These are phyloP conservation scores for Pachypanchax playfairii DNA, from an alignment of 2,113 vertebrate species.

Conservation along the genomic window DNA sequence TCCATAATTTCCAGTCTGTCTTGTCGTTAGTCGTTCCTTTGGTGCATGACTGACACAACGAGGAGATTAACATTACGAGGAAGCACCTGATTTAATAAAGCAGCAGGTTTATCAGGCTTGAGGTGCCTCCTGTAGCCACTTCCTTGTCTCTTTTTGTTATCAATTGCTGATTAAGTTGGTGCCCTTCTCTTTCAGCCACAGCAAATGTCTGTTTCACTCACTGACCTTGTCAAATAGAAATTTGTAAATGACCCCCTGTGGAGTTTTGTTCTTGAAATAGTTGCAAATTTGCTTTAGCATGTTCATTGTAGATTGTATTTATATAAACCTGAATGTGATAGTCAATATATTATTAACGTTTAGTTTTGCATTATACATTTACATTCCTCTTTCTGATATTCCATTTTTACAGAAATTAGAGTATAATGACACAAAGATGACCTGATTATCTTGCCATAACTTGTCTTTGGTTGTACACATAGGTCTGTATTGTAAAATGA, in stretches of 20 bases:
- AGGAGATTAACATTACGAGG: constrained; percentile 5
- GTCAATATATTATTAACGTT: too few relatives aligned
- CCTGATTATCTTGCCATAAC: background rate
- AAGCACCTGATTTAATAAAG: constrained; percentile 5
- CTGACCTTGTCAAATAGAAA: background rate
- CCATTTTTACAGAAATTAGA: background rate
- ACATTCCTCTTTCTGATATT: background rate
- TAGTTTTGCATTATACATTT: background rate
- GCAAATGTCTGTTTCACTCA: background rate
- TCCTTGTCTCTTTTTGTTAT: background rate
- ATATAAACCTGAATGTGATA: background rate
- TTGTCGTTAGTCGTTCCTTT: constrained; percentile 8
- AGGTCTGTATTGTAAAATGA: too few relatives aligned
- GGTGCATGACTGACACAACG: constrained; percentile 11
- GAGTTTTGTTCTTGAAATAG: background rate
- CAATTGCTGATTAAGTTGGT: background rate
- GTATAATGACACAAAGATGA: background rate
- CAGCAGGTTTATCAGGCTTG: constrained; percentile 1
- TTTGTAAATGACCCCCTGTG: background rate
- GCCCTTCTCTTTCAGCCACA: background rate
- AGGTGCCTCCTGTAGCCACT: background rate
- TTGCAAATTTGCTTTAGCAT: background rate
- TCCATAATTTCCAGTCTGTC: constrained; percentile 2
- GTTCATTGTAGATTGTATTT: background rate
- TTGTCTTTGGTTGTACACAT: background rate